Conservation (phyloP, 2,888 invertebrate genomes). For the Erannis defoliaria region DNA sequence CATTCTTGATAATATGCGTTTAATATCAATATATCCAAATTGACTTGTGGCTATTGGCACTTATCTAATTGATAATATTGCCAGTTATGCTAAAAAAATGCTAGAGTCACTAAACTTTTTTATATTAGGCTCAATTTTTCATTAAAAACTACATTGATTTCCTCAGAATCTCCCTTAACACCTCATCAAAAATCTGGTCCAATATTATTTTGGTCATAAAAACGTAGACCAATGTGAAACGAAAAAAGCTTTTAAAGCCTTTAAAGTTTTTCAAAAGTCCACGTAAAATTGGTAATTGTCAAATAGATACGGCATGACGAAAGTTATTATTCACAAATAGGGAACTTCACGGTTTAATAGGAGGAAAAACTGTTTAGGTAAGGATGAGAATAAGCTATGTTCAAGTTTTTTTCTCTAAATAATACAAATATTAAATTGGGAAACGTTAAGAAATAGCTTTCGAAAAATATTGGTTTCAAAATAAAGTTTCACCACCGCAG, state of each 20-base stretch:
- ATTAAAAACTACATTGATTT: conserved; percentile 3
- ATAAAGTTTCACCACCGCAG: too few relatives aligned
- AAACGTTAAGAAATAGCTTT: too few relatives aligned
- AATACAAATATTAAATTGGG: too few relatives aligned
- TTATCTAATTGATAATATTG: conserved; percentile 2
- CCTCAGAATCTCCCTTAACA: conserved; percentile 11
- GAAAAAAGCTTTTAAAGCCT: conserved; percentile 48
- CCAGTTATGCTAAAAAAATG: not conserved
- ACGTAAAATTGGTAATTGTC: conserved; percentile 61
- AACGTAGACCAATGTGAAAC: conserved; percentile 39
- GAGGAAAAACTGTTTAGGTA: conserved; percentile 39
- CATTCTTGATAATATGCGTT: too few relatives aligned
- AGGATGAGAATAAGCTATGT: conserved; percentile 1
- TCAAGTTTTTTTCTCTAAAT: too few relatives aligned
- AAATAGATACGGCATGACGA: conserved; percentile 49
- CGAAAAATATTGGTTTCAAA: too few relatives aligned
- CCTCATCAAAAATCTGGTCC: conserved; percentile 18
- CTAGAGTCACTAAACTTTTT: not conserved
- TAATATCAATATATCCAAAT: conserved; percentile 1
- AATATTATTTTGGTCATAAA: conserved; percentile 47
- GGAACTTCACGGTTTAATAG: conserved; percentile 47
- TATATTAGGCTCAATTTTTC: not conserved
- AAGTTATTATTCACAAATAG: conserved; percentile 52
- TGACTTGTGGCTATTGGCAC: conserved; percentile 10
- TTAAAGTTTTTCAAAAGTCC: conserved; percentile 46